Evolutionary conservation across 2,888 invertebrate genomes (phyloP).

Genomic region (Chrysolina americana): DNA sequence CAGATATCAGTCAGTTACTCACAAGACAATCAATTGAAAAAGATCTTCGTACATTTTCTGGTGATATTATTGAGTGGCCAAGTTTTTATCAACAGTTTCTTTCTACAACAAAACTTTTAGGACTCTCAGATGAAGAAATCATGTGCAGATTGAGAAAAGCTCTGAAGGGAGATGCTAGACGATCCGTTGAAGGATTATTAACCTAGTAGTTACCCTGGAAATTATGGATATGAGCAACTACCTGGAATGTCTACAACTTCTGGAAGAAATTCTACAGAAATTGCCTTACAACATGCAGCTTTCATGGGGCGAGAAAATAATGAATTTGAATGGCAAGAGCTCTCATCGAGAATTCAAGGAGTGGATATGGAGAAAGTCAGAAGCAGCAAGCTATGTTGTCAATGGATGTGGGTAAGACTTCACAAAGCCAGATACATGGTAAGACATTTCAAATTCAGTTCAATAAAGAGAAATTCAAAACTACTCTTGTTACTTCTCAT

Average conservation of each 20-base stretch:
- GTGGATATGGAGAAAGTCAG: constrained; percentile 7
- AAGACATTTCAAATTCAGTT: neutral
- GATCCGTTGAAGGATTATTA: no score
- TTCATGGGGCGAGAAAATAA: neutral
- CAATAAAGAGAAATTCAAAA: neutral
- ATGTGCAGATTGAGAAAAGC: constrained; percentile 2
- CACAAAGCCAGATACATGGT: neutral
- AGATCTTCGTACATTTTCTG: neutral
- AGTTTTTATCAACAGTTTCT: neutral
- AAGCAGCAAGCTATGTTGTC: constrained; percentile 3
- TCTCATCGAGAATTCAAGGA: constrained; percentile 2
- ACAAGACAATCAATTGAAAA: neutral
- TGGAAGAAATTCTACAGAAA: constrained; percentile 13
- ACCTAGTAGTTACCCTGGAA: constrained; percentile 1
- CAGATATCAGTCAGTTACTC: neutral
- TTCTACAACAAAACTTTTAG: neutral
- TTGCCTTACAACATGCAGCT: constrained; percentile 1
- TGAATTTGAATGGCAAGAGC: neutral
- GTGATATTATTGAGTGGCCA: neutral
- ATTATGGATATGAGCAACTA: constrained; percentile 2
- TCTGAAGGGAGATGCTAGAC: constrained; percentile 6
- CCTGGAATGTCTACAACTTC: neutral
- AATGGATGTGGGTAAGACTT: constrained; percentile 8
- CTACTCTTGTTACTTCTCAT: no score
- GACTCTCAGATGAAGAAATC: neutral